Percentiles rank a stretch among this genome's conserved stretches.
Conservation (phyloP, 2,113 vertebrate species). For the Atrichornis clamosus region DNA sequence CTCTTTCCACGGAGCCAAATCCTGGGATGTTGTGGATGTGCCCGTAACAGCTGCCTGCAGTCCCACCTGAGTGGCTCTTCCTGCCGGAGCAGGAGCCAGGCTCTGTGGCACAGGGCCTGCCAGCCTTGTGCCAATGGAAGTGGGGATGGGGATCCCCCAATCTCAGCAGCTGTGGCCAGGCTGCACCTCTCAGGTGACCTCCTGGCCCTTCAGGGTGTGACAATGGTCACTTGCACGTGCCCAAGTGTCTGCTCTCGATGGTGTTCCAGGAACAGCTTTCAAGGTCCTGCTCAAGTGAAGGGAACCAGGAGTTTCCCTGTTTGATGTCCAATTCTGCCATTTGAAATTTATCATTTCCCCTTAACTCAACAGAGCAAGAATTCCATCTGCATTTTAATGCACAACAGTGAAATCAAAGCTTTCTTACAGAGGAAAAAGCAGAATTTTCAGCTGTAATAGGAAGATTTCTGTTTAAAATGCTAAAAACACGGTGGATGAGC, state of each 20-base stretch:
- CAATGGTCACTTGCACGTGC: neutral
- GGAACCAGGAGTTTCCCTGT: neutral
- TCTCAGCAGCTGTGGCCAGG: neutral
- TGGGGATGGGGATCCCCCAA: fast-evolving
- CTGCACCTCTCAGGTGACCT: neutral
- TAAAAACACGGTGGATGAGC: neutral
- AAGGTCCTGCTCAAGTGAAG: neutral
- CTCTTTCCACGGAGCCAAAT: neutral
- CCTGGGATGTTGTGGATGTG: neutral
- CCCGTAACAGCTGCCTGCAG: neutral
- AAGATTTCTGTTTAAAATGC: neutral
- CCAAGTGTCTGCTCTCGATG: neutral
- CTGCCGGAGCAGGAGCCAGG: neutral
- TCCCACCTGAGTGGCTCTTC: neutral
- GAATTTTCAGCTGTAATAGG: neutral
- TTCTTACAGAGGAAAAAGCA: neutral
- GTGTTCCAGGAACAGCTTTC: neutral
- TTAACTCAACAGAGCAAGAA: neutral
- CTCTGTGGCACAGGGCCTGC: neutral
- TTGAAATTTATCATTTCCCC: neutral
- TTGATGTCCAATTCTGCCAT: neutral
- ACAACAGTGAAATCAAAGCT: neutral
- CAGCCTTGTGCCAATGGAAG: neutral
- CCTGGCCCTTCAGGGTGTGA: neutral
- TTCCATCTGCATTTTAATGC: neutral